Conservation (phyloP, 2,797 vertebrate genomes). For the Megalops cyprinoides region DNA sequence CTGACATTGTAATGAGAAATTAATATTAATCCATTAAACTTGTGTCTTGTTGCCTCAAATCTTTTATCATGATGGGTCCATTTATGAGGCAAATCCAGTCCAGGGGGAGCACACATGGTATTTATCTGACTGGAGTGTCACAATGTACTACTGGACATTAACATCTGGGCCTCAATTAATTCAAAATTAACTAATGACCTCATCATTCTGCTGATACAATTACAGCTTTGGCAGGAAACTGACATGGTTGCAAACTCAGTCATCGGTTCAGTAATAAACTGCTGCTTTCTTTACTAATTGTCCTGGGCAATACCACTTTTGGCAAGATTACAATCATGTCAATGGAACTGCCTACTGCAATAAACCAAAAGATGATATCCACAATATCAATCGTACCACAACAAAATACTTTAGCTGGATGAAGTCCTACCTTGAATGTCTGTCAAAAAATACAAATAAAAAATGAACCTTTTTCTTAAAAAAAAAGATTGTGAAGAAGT, state of each 20-base stretch:
- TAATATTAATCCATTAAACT: background rate
- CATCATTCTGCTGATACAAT: slow-evolving; percentile 57
- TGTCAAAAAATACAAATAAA: background rate
- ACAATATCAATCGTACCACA: background rate
- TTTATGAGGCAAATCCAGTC: slow-evolving; percentile 12
- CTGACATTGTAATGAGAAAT: background rate
- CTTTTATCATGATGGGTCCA: slow-evolving; percentile 1
- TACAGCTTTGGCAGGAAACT: slow-evolving; percentile 49
- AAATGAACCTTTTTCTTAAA: background rate
- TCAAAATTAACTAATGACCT: slow-evolving; percentile 63
- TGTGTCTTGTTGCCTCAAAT: background rate
- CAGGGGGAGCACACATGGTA: slow-evolving; percentile 33
- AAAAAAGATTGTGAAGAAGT: slow-evolving; percentile 29
- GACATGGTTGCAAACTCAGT: slow-evolving; percentile 47
- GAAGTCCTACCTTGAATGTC: too few species aligned
- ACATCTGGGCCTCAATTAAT: slow-evolving; percentile 60
- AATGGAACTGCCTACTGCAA: slow-evolving; percentile 35
- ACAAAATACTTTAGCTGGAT: background rate
- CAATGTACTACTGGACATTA: slow-evolving; percentile 46
- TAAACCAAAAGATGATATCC: slow-evolving; percentile 27
- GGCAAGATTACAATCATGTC: slow-evolving; percentile 34
- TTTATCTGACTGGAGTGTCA: slow-evolving; percentile 45
- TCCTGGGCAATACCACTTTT: slow-evolving; percentile 42
- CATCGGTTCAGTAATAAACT: slow-evolving; percentile 45
- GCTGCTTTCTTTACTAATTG: slow-evolving; percentile 60